Conservation (phyloP, 2,797 vertebrate genomes). For the Monodelphis domestica region DNA sequence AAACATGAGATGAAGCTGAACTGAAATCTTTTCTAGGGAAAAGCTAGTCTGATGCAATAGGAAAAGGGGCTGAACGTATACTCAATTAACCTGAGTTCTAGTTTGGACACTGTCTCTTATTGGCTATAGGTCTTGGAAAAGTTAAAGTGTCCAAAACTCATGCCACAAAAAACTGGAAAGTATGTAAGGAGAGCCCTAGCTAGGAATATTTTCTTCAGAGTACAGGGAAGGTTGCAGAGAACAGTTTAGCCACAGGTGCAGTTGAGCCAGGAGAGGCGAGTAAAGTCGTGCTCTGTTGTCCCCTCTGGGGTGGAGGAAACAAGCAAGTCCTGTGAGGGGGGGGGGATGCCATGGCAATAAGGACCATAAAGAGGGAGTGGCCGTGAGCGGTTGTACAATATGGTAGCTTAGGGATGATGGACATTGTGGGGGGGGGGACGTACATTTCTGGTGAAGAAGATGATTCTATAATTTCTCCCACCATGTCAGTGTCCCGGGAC, state of each 20-base stretch:
- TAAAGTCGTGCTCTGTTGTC: background rate
- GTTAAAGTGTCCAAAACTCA: background rate
- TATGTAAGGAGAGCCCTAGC: background rate
- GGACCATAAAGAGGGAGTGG: background rate
- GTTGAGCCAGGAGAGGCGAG: background rate
- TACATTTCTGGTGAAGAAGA: background rate
- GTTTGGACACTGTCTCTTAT: background rate
- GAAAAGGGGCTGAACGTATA: background rate
- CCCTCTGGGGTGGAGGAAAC: background rate
- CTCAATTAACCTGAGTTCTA: background rate
- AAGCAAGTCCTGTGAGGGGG: background rate
- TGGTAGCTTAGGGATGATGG: background rate
- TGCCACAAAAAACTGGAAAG: background rate
- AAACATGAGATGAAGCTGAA: background rate
- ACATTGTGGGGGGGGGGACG: background rate
- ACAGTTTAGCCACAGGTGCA: background rate
- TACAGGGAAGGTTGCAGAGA: background rate
- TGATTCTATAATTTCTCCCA: background rate
- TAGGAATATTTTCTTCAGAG: background rate
- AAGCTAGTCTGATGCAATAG: background rate
- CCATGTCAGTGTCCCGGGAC: background rate
- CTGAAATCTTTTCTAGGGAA: background rate
- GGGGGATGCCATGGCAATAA: background rate
- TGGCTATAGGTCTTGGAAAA: background rate
- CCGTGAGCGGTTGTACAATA: background rate